Conservation (phyloP, 2,113 vertebrate genomes). For the Bufo gargarizans region DNA sequence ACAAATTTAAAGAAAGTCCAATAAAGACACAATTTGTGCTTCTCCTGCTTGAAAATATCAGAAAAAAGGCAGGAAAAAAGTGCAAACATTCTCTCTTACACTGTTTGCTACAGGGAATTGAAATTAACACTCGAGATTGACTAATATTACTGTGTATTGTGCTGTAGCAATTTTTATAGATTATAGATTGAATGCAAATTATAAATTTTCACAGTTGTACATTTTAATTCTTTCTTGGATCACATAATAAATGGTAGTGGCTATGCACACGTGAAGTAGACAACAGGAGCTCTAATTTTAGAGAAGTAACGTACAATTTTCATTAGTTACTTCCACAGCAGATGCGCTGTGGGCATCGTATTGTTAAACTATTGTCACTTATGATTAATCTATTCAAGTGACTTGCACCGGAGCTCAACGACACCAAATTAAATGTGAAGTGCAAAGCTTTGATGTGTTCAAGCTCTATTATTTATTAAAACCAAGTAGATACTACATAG, state of each 20-base stretch:
- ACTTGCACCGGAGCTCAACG: constrained; percentile 9
- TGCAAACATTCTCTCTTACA: too few species aligned
- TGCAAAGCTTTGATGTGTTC: constrained; percentile 13
- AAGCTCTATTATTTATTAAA: constrained; percentile 31
- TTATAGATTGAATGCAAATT: not conserved
- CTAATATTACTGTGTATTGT: too few species aligned
- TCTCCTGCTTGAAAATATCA: too few species aligned
- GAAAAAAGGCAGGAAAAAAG: too few species aligned
- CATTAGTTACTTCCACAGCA: constrained; percentile 25
- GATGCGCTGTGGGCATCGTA: constrained; percentile 31
- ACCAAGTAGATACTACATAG: constrained; percentile 13
- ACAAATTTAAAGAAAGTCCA: too few species aligned
- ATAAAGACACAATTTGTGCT: too few species aligned
- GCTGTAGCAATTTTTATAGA: too few species aligned
- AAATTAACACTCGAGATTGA: too few species aligned
- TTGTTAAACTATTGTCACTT: constrained; percentile 36
- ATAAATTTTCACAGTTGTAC: not conserved
- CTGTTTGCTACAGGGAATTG: not conserved
- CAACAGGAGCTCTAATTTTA: constrained; percentile 28
- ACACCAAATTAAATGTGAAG: constrained; percentile 26
- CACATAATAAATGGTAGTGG: not conserved
- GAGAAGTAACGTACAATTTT: constrained; percentile 1
- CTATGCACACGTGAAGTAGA: not conserved
- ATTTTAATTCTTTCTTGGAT: not conserved
- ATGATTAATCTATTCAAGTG: constrained; percentile 39